Evolutionary conservation across 2,797 vertebrate genomes (phyloP), one percentile per base, ranked within the genome.

Genomic region (Cyprinodon diabolis): DNA sequence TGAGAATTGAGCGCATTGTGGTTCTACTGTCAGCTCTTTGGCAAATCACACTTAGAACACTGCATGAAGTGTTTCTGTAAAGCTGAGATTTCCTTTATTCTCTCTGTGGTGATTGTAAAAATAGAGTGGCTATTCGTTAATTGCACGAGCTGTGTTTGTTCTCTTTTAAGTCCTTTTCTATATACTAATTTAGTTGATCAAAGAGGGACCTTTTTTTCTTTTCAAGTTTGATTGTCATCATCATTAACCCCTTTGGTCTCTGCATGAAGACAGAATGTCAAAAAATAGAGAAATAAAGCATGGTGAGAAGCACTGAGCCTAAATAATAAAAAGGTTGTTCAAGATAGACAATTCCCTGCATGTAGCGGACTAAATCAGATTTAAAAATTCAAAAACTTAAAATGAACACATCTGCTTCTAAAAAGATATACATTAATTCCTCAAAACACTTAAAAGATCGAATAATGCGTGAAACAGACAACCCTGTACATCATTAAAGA

Each of bases 321-420:
- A 89, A 93, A 90, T 93, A 92, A 92, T 91, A 77, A 85, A 91
- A 88, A 90, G 85, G 84, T 89, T 92, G 80, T 83, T 85, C 86
- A 85, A 89, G 84, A 82, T 77, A 63, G 87, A 90, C 87, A 73
- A 84, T 84, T 88, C 69, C 47, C 71, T 84, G 76, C 55, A 7
- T 85, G 84, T 17, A 43, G 68, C 72, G 69, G 76, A 57, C 47
- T 7, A 56, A 82, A 74, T 71, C 52, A 78, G 80, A 79, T 75
- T 82, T 81, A 45, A 86, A 90, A 43, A 43, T 7, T 43, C 7
- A 5, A 43, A 43, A 43, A 43, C 40, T 8, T 43, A 3, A 9
- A 37, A 45, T 6, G 6, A 43, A 65, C 62, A 4, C 3, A 23
- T 25, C 7, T 56, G n/a, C 9, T 13, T 10, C 2, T 10, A 55